phyloP scores from a whole-genome alignment of 37 sponge, comb jelly and placozoan species.

The Crambe crambe region DNA sequence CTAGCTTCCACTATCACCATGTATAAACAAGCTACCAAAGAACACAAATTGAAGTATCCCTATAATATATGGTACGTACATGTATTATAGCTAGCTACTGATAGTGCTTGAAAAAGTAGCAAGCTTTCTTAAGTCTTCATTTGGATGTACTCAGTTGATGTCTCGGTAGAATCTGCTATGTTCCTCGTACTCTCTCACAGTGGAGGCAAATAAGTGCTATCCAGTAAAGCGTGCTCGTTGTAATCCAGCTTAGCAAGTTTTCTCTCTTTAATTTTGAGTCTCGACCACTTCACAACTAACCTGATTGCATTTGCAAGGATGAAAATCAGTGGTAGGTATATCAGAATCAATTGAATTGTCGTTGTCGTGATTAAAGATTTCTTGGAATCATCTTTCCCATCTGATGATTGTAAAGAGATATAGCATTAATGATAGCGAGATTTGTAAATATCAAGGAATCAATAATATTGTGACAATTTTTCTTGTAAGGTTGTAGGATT shows the following conservation, averaged over 20 bases:
- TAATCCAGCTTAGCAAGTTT: background rate
- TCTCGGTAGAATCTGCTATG: too few species aligned
- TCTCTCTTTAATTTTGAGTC: background rate
- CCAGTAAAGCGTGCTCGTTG: background rate
- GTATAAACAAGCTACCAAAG: too few species aligned
- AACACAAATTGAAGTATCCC: too few species aligned
- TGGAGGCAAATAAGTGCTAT: background rate
- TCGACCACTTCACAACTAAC: background rate
- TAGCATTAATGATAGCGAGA: slow-evolving; percentile 12
- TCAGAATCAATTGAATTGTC: background rate
- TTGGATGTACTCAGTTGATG: too few species aligned
- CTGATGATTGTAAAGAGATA: slow-evolving; percentile 32
- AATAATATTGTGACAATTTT: slow-evolving; percentile 20
- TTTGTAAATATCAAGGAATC: slow-evolving; percentile 35
- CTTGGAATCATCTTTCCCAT: background rate
- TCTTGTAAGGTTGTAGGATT: slow-evolving; percentile 38
- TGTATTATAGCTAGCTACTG: too few species aligned
- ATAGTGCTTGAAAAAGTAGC: too few species aligned
- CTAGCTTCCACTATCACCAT: too few species aligned
- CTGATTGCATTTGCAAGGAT: background rate
- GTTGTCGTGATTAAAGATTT: background rate
- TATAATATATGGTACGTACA: too few species aligned
- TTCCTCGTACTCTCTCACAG: too few species aligned
- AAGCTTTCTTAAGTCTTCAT: too few species aligned
- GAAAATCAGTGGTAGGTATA: background rate